Evolutionary conservation across 2,113 vertebrate genomes (phyloP).

Genomic region (Nycticebus coucang): DNA sequence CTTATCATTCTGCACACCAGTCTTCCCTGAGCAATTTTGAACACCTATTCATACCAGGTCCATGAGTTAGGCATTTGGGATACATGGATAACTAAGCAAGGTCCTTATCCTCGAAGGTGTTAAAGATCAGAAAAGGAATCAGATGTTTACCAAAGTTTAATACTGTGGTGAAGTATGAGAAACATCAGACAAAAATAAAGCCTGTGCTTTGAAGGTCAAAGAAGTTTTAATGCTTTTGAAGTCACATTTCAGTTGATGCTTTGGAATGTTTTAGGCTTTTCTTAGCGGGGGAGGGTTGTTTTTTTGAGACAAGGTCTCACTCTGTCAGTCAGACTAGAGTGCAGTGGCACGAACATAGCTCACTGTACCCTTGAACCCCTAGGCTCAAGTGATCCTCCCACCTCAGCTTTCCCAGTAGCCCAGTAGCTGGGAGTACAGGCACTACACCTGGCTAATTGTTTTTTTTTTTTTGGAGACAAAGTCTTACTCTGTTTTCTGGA

Average conservation of each 20-base stretch:
- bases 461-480: no score
- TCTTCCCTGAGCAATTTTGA: neutral
- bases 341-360: no score
- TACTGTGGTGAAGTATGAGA: neutral
- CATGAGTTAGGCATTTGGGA: neutral
- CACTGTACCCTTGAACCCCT: no score
- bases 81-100: neutral
- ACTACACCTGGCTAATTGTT: no score
- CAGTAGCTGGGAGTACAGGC: no score
- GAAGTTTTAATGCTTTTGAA: slow-evolving; percentile 29
- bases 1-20: neutral
- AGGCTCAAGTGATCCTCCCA: no score
- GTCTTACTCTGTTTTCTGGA: no score
- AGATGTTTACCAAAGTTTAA: neutral
- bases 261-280: neutral
- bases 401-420: no score
- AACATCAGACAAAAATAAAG: slow-evolving; percentile 40
- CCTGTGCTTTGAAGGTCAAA: slow-evolving; percentile 15
- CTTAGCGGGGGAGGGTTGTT: no score
- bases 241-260: neutral
- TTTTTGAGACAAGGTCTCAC: no score
- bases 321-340: no score
- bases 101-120: neutral
- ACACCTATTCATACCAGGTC: neutral
- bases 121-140: neutral